Base-by-base conservation (phyloP, 2,888 invertebrate species). In the Macaria notata region DNA sequence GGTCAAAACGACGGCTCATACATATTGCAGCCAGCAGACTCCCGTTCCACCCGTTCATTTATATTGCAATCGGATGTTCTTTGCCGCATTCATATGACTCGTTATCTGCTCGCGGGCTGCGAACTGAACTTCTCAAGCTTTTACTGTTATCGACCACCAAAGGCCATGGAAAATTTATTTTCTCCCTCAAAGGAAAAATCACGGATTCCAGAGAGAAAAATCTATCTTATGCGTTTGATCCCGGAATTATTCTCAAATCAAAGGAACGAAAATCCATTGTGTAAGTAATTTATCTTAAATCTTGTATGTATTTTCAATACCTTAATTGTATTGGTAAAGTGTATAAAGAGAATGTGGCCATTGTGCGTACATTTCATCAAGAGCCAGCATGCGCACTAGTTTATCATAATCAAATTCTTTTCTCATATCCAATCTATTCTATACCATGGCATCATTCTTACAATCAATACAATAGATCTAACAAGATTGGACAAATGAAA, bases 1-100 rank as follows among this genome's bases (percentile, higher is more conserved):
- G 80, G 83, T 69, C 82, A 83, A 79, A 80, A 81, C 82, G 72
- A 76, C 71, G 62, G 72, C 78, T 77, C 78, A 78, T 82, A 78
- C 79, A 81, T 79, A 81, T 80, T 80, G 75, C 75, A 78, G 67
- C 62, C 68, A 73, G 75, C 75, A 77, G 69, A 63, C 70, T 74
- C 72, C 75, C 71, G 76, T 71, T 75, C 73, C 76, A 73, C 77
- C 76, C 53, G 74, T 78, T 83, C 79, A 81, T 83, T 84, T 81
- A 80, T 83, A 79, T 82, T 80, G 75, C 78, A 80, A 70, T 67
- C 78, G 78, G 75, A 76, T 76, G 72, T 73, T 72, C 69, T 71
- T 66, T 65, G 66, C 69, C 63, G 71, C 72, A 74, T 76, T 72
- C 66, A 68, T 71, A 68, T 65, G 64, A 56, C 70, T 72, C 70